phyloP scores from a whole-genome alignment of 2,888 invertebrate genomes.

The Lycaena phlaeas region DNA sequence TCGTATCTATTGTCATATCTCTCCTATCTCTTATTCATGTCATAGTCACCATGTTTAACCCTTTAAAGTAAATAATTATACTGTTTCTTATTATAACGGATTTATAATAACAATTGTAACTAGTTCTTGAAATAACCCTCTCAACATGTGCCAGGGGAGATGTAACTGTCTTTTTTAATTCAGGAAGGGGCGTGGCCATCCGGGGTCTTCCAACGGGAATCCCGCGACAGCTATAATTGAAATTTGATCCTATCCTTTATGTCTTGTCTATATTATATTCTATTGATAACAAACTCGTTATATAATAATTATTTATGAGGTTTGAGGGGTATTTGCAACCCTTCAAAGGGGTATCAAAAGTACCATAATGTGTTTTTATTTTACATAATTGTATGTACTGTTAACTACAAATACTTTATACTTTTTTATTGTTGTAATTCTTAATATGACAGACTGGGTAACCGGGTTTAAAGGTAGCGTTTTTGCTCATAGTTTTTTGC shows the following conservation, averaged over 20 bases:
- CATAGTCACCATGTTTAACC: no score
- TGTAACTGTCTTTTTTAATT: conserved; percentile 43
- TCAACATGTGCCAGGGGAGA: conserved; percentile 32
- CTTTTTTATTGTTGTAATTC: no score
- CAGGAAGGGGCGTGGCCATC: conserved; percentile 65
- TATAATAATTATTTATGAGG: conserved; percentile 4
- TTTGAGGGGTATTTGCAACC: background rate
- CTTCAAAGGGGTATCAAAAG: no score
- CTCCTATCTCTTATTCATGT: no score
- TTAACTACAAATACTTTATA: no score
- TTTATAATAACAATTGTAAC: conserved; percentile 16
- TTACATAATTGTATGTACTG: no score
- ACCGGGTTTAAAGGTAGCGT: no score
- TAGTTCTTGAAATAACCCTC: conserved; percentile 15
- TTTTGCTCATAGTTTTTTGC: no score
- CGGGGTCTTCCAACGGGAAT: conserved; percentile 50
- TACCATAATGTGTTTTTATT: no score
- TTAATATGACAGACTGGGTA: no score
- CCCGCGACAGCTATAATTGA: conserved; percentile 34
- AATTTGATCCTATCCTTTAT: conserved; percentile 33
- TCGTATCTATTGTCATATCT: no score
- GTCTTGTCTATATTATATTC: background rate
- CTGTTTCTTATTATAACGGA: background rate
- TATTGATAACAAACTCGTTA: background rate
- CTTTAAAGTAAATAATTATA: no score